Evolutionary conservation across 2,113 vertebrate genomes (phyloP).

Genomic region (Accipiter cooperii): DNA sequence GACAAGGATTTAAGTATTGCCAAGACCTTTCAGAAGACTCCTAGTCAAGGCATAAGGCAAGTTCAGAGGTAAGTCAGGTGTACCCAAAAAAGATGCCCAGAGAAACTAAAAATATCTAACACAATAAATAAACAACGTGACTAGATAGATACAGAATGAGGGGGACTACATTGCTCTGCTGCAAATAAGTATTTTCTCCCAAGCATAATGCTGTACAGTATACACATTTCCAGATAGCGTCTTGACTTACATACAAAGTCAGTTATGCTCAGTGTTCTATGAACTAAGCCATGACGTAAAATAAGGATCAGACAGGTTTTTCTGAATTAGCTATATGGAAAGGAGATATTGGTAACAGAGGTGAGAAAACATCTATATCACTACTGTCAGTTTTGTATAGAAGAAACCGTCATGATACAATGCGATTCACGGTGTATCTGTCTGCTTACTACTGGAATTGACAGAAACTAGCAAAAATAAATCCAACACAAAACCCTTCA

Average conservation of each 20-base stretch:
- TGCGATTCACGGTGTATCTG: rapidly evolving
- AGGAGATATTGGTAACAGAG: not conserved
- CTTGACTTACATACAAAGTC: not conserved
- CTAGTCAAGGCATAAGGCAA: not conserved
- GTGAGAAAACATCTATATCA: not conserved
- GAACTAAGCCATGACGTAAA: not conserved
- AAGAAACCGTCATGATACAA: not conserved
- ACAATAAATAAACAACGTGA: not conserved
- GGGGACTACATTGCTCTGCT: not conserved
- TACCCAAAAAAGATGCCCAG: not conserved
- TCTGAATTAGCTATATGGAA: not conserved
- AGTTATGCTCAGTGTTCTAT: not conserved
- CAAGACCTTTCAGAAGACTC: not conserved
- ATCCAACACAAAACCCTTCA: not conserved
- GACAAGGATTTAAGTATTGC: not conserved
- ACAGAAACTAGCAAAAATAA: not conserved
- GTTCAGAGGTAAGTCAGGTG: not conserved
- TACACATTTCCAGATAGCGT: not conserved
- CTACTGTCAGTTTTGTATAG: not conserved
- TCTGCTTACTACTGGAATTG: not conserved
- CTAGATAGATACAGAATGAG: not conserved
- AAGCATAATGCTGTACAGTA: not conserved
- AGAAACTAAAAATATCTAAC: not conserved
- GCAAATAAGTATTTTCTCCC: not conserved
- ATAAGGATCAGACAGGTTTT: not conserved